Percentiles rank a stretch among this genome's conserved stretches.
Evolutionary conservation across 2,797 vertebrate genomes (phyloP).

Genomic region (Poeciliopsis paucimaculata): DNA sequence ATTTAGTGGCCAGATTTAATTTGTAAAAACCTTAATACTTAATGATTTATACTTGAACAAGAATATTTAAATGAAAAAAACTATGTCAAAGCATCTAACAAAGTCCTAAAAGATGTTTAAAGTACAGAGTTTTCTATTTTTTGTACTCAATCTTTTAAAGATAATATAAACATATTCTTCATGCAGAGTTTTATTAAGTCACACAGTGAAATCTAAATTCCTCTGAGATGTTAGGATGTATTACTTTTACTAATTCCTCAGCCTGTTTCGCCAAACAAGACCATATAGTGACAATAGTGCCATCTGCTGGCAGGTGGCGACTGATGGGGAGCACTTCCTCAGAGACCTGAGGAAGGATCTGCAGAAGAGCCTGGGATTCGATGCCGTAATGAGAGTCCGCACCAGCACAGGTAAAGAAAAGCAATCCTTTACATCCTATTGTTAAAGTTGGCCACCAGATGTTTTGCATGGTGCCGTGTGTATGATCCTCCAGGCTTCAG

Average conservation of each 20-base stretch:
- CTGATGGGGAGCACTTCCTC: constrained; percentile 88
- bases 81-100: neutral
- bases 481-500: constrained; percentile 85
- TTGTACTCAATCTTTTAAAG: neutral
- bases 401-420: constrained; percentile 90
- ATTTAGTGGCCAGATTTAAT: neutral
- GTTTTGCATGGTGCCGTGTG: neutral
- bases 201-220: neutral
- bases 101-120: neutral
- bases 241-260: neutral
- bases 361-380: constrained; percentile 89
- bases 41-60: neutral
- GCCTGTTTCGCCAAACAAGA: neutral
- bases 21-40: neutral
- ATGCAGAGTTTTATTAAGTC: neutral
- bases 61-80: no score
- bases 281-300: constrained; percentile 49
- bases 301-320: constrained; percentile 81
- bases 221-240: neutral
- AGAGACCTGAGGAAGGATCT: constrained; percentile 89
- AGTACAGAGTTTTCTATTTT: neutral
- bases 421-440: neutral
- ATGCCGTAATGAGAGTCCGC: constrained; percentile 94
- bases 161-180: neutral
- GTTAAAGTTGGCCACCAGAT: neutral